Evolutionary conservation across 2,888 invertebrate species (phyloP).

Genomic region (Agrotis ipsilon): DNA sequence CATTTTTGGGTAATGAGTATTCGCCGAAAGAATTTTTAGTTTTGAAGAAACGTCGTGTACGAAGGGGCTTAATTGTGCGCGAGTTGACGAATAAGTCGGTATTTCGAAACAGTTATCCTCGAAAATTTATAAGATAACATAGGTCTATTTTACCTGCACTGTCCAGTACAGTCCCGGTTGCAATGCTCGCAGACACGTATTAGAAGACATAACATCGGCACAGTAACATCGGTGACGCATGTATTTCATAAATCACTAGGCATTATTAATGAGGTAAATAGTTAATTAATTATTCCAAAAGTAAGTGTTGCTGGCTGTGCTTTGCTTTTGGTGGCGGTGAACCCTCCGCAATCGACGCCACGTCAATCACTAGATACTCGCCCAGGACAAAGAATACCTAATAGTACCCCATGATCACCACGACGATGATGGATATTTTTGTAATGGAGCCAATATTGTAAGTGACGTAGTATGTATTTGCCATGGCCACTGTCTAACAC

Average conservation of each 20-base stretch:
- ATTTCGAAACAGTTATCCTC: too few species aligned
- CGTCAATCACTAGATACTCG: not conserved
- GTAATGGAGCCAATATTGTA: not conserved
- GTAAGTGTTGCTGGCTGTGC: not conserved
- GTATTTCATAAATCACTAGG: not conserved
- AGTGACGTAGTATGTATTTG: not conserved
- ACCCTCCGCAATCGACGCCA: not conserved
- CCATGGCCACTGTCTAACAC: constrained; percentile 1
- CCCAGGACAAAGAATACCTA: too few species aligned
- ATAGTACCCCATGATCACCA: too few species aligned
- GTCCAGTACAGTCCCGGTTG: not conserved
- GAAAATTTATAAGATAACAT: too few species aligned
- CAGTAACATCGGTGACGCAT: constrained; percentile 17
- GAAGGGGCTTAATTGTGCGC: too few species aligned
- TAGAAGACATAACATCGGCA: not conserved
- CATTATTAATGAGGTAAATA: constrained; percentile 25
- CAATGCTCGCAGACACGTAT: not conserved
- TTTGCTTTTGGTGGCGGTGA: not conserved
- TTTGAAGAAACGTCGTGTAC: too few species aligned
- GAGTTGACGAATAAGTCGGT: too few species aligned
- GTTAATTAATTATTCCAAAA: not conserved
- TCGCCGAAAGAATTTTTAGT: too few species aligned
- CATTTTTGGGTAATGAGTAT: too few species aligned
- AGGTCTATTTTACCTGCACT: too few species aligned
- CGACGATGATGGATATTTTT: not conserved